phyloP scores from a whole-genome alignment of 1,140 invertebrate genomes.

The Hylaeus volcanicus region DNA sequence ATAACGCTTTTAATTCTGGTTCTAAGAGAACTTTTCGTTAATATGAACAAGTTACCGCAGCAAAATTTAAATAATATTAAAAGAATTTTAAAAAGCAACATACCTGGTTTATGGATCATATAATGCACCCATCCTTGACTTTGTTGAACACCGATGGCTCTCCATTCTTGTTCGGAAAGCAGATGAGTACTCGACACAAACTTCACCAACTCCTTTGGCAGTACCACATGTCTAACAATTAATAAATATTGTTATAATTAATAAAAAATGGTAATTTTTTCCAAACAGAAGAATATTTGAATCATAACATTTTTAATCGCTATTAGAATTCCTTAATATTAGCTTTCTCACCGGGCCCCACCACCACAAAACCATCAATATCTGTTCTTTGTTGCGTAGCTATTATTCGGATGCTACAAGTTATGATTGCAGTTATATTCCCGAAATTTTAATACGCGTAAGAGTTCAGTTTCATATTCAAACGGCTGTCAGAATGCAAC shows the following conservation, averaged over 20 bases:
- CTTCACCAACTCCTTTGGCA: constrained; percentile 95
- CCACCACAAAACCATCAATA: no score
- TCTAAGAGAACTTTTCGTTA: not conserved
- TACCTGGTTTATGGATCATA: constrained; percentile 95
- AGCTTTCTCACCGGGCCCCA: not conserved
- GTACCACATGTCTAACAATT: constrained; percentile 91
- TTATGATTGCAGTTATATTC: not conserved
- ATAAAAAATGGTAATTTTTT: not conserved
- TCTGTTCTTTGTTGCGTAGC: constrained; percentile 7
- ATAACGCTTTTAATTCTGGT: not conserved
- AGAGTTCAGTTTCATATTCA: not conserved
- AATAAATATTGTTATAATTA: not conserved
- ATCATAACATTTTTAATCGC: not conserved
- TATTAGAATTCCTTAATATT: not conserved
- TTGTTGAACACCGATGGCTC: constrained; percentile 95
- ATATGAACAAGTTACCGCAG: not conserved
- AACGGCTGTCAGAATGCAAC: not conserved
- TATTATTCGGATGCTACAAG: not conserved
- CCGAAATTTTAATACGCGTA: not conserved
- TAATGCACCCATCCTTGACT: constrained; percentile 97
- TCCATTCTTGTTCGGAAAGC: constrained; percentile 96
- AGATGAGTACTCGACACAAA: constrained; percentile 93
- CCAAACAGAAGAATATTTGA: not conserved
- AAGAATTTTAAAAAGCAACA: not conserved
- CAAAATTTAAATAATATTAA: not conserved